phyloP scores from a whole-genome alignment of 1,140 invertebrate genomes.

The Drosophila baimaii region DNA sequence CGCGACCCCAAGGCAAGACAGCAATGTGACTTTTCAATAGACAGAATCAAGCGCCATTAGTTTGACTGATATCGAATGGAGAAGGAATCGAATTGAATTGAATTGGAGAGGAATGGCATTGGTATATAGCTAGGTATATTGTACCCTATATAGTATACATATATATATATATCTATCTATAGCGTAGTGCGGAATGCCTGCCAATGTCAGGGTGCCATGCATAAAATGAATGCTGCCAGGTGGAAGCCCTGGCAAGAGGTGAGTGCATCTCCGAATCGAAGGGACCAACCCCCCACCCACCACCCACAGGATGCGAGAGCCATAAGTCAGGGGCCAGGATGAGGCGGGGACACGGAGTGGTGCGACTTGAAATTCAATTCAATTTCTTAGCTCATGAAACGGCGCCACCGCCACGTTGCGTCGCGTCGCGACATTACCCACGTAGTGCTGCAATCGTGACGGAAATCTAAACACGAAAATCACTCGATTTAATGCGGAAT shows the following conservation, averaged over 20 bases:
- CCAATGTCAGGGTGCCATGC: conserved; percentile 40
- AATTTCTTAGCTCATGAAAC: conserved; percentile 76
- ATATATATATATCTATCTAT: background rate
- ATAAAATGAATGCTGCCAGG: conserved; percentile 53
- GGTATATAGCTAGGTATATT: background rate
- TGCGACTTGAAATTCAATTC: conserved; percentile 70
- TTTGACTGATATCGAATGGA: conserved; percentile 59
- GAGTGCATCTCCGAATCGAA: conserved; percentile 9
- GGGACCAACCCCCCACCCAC: background rate
- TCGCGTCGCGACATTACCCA: conserved; percentile 39
- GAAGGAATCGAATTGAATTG: conserved; percentile 39
- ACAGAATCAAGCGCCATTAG: conserved; percentile 74
- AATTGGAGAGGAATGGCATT: conserved; percentile 19
- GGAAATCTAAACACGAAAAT: conserved; percentile 12
- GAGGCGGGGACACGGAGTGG: conserved; percentile 36
- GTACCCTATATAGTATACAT: no score
- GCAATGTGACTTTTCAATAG: conserved; percentile 61
- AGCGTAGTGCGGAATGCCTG: conserved; percentile 3
- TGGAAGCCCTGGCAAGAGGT: conserved; percentile 6
- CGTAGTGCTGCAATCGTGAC: conserved; percentile 18
- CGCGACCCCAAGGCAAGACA: conserved; percentile 12
- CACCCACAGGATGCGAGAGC: conserved; percentile 22
- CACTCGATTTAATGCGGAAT: background rate
- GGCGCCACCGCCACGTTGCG: conserved; percentile 43
- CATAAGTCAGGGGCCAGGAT: conserved; percentile 61